Evolutionary conservation across 2,888 invertebrate genomes (phyloP).

Genomic region (Argynnis bischoffii): DNA sequence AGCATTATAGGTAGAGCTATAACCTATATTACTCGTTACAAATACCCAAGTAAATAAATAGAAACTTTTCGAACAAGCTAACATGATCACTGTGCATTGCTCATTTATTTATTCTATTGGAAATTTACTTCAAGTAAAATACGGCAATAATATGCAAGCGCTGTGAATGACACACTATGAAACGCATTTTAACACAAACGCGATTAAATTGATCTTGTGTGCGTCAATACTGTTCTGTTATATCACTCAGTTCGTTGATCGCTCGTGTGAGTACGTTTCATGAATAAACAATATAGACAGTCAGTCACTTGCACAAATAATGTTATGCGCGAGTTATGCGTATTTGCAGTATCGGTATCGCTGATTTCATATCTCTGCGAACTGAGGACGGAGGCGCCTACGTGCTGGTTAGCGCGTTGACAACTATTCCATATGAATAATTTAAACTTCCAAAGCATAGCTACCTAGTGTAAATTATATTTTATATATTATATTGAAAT

Average conservation of each 20-base stretch:
- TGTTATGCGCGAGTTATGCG: conserved; percentile 39
- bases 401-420: conserved; percentile 71
- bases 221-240: conserved; percentile 39
- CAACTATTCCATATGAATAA: conserved; percentile 35
- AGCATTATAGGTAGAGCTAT: conserved; percentile 35
- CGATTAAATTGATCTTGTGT: conserved; percentile 31
- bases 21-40: conserved; percentile 17
- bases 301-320: conserved; percentile 46
- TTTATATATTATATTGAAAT: too few relatives aligned
- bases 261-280: conserved; percentile 45
- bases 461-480: not conserved
- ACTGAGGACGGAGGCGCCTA: conserved; percentile 62
- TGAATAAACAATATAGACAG: conserved; percentile 48
- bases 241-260: conserved; percentile 46
- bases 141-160: conserved; percentile 18
- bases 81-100: conserved; percentile 20
- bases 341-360: conserved; percentile 48
- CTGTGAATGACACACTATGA: not conserved
- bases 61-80: not conserved
- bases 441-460: not conserved
- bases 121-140: conserved; percentile 8
- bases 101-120: conserved; percentile 1
- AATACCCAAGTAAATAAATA: conserved; percentile 24
- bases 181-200: conserved; percentile 15
- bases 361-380: conserved; percentile 50